Base-by-base conservation (phyloP, 2,797 vertebrate genomes). In the Sciaenops ocellatus region DNA sequence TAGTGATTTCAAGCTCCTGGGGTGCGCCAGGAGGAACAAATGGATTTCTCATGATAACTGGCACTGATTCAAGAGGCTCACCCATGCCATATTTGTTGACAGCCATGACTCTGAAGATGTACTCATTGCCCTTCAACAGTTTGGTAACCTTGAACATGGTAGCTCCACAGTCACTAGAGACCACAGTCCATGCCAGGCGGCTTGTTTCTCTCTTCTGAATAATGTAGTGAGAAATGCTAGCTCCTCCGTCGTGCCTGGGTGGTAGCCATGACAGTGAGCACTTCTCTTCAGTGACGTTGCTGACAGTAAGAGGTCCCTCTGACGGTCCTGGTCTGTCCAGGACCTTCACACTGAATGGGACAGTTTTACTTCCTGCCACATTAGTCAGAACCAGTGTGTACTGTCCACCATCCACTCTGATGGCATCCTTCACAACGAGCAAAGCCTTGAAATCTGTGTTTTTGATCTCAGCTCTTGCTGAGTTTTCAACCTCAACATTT, bases 131-230 rank as follows among this genome's bases (percentile, higher is more conserved):
- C 94, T 98, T 97, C 76, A 99, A 90, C 76, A 99, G 95, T 92
- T 99, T 99, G 82, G 98, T 99, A 90, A 99, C 97, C 94, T 99
- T 99, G 72, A 97, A 88, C 94, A 97, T 97, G 78, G 97, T 97
- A 77, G 98, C 97, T 82, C 96, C 94, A 92, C 97, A 97, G 80
- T 99, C 98, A 87, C 96, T 90, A 76, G 96, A 94, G 83, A 99
- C 98, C 83, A 99, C 93, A 86, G 98, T 99, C 98, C 98, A 99
- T 48, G 98, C 96, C 84, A 99, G 93, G 46, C 98, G 97, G 86
- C 98, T 99, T 34, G 98, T 99, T 96, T 99, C 98, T 94, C 98
- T 95, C 90, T 98, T 99, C 91, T 99, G 97, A 92, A 99, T 96
- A 47, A 99, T 68, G 64, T 99, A 99, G 88, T 99, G 96, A 89